Conservation (phyloP, 2,888 invertebrate genomes). For the Kryphioiulus occultus region DNA sequence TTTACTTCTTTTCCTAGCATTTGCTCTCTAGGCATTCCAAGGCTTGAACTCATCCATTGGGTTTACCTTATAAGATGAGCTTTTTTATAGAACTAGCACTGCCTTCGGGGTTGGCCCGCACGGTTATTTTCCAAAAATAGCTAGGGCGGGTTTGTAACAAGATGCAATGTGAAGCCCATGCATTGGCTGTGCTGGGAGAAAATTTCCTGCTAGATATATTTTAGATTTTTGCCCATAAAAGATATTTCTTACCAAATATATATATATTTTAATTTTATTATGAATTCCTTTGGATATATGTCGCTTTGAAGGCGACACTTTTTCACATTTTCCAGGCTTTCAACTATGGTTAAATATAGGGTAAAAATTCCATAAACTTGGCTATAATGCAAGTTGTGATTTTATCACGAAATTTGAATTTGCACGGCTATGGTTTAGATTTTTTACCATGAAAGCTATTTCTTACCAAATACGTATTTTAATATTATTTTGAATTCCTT, state of each 20-base stretch:
- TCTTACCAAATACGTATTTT: too few species aligned
- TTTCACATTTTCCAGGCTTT: too few species aligned
- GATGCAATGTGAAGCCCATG: not conserved
- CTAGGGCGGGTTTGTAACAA: not conserved
- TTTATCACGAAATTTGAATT: too few species aligned
- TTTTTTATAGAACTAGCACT: constrained; percentile 31
- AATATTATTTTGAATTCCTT: too few species aligned
- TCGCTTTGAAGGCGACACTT: too few species aligned
- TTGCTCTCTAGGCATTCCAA: constrained; percentile 29
- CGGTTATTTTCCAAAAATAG: not conserved
- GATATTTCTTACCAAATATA: not conserved
- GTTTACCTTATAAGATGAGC: constrained; percentile 18
- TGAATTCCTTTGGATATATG: too few species aligned
- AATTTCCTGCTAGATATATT: not conserved
- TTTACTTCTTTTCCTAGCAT: constrained; percentile 37
- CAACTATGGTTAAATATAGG: too few species aligned
- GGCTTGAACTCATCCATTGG: constrained; percentile 32
- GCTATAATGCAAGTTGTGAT: too few species aligned
- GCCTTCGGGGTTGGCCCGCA: constrained; percentile 1
- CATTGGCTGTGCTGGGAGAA: not conserved
- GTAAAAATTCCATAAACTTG: too few species aligned
- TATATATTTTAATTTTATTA: not conserved
- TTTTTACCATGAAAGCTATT: too few species aligned
- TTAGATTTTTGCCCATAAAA: not conserved
- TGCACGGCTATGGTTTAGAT: too few species aligned